Percentiles rank a stretch among this genome's conserved stretches.
These are phyloP conservation scores for Platichthys flesus DNA, from an alignment of 2,113 vertebrate genomes.

Conservation along the genomic window DNA sequence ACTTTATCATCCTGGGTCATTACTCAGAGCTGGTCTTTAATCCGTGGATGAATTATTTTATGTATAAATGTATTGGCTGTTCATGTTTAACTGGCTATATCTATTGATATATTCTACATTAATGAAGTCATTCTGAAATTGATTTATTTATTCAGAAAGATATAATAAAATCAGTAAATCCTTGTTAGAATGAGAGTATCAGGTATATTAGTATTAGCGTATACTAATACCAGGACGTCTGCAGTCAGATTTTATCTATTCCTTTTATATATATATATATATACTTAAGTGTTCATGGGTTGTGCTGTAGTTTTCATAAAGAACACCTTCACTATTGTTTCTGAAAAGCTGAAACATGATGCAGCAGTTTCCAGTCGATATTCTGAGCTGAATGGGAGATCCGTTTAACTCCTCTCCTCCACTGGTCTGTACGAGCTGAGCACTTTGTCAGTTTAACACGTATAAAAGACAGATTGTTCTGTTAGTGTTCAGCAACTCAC, in stretches of 20 bases:
- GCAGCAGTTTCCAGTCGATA: neutral
- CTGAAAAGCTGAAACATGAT: conserved; percentile 5
- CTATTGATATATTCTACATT: too few relatives aligned
- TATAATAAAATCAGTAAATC: too few relatives aligned
- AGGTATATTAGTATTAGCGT: too few relatives aligned
- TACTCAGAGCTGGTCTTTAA: too few relatives aligned
- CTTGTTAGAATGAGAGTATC: too few relatives aligned
- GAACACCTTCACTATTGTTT: neutral
- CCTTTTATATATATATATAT: neutral
- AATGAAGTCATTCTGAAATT: too few relatives aligned
- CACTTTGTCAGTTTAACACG: neutral
- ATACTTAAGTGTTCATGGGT: neutral
- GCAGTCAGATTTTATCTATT: neutral
- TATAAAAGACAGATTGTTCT: neutral
- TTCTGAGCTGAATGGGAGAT: neutral
- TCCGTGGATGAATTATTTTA: too few relatives aligned
- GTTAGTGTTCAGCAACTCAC: neutral
- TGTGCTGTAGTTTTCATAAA: neutral
- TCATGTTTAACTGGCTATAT: too few relatives aligned
- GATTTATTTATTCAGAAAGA: too few relatives aligned
- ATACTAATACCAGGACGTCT: too few relatives aligned
- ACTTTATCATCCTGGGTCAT: too few relatives aligned
- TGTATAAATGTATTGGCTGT: too few relatives aligned
- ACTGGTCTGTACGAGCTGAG: neutral
- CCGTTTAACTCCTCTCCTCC: neutral